A percentile compares a stretch with the other conserved stretches of the same genome.
Evolutionary conservation across 2,888 invertebrate species (phyloP).

Genomic region (Drosophila antonietae): DNA sequence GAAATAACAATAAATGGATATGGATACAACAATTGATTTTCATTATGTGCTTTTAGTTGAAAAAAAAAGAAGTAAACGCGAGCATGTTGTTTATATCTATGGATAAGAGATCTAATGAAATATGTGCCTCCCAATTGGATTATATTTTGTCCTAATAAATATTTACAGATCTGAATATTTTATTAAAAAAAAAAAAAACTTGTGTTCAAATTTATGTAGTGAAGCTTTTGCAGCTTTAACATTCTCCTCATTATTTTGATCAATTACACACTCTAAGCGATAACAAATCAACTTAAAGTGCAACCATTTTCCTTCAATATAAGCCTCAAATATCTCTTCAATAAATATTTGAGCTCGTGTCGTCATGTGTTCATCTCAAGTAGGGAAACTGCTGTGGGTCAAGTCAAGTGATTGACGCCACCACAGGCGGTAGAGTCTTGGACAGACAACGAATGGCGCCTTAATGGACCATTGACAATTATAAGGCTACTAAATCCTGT

Average conservation of each 20-base stretch:
- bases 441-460: slow-evolving; percentile 36
- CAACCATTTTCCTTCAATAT: neutral
- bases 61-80: neutral
- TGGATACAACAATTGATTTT: slow-evolving; percentile 3
- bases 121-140: slow-evolving; percentile 10
- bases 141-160: slow-evolving; percentile 8
- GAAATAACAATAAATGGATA: slow-evolving; percentile 12
- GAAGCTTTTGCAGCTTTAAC: neutral
- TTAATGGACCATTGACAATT: slow-evolving; percentile 77
- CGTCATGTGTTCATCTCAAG: slow-evolving; percentile 39
- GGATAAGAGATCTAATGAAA: neutral
- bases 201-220: neutral
- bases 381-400: slow-evolving; percentile 20
- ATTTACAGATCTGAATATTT: neutral
- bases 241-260: neutral
- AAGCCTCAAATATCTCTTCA: neutral
- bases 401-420: slow-evolving; percentile 61
- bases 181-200: neutral
- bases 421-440: slow-evolving; percentile 48
- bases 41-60: neutral
- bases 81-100: neutral
- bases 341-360: slow-evolving; percentile 13
- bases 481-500: slow-evolving; percentile 73
- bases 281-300: neutral
- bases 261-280: too few relatives aligned